phyloP scores from a whole-genome alignment of 2,797 vertebrate species.

The Denticeps clupeoides region DNA sequence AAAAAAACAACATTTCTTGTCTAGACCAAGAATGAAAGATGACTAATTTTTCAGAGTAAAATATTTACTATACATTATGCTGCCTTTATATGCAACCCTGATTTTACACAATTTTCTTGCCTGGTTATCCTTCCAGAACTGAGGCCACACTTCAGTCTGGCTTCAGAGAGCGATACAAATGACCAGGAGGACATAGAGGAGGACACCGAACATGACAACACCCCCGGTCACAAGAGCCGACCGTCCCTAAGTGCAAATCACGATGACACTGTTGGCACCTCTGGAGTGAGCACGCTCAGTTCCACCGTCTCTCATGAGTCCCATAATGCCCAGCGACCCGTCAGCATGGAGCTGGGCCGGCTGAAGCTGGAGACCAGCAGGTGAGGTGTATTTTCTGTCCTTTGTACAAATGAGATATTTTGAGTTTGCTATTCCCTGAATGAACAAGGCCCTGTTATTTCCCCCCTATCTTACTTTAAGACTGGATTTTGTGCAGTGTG shows the following conservation, averaged over 20 bases:
- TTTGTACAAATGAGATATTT: no score
- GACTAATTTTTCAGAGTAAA: no score
- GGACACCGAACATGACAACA: conserved; percentile 47
- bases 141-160: conserved; percentile 88
- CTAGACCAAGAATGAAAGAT: no score
- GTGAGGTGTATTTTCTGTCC: conserved; percentile 36
- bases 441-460: no score
- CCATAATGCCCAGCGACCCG: conserved; percentile 70
- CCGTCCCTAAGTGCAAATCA: conserved; percentile 52
- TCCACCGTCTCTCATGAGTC: conserved; percentile 86
- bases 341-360: conserved; percentile 82
- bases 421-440: no score
- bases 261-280: conserved; percentile 86
- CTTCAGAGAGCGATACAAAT: conserved; percentile 86
- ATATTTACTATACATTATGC: no score
- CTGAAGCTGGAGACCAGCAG: conserved; percentile 93
- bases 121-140: conserved; percentile 62
- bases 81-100: no score
- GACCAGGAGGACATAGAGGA: conserved; percentile 83
- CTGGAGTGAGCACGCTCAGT: conserved; percentile 96
- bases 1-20: no score
- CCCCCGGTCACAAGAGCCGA: conserved; percentile 54
- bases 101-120: no score
- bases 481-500: no score
- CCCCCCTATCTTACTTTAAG: no score